Percentiles rank a stretch among this genome's conserved stretches.
These are phyloP conservation scores for Drosophila macrospina DNA, from an alignment of 2,888 invertebrate species.

Conservation along the genomic window DNA sequence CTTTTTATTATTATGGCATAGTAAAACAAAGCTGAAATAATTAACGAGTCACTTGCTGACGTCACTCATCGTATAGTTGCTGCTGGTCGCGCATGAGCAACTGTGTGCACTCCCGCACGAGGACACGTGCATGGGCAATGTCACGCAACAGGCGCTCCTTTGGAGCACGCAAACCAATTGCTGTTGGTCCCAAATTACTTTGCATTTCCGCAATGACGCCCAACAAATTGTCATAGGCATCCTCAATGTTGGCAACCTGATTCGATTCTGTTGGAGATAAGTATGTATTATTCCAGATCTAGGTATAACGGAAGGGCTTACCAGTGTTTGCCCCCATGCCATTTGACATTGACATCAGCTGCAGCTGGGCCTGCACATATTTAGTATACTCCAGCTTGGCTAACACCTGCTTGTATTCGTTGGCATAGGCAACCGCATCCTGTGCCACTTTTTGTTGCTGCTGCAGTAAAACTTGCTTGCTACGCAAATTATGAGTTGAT, in stretches of 20 bases:
- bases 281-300: no score
- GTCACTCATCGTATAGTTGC: slow-evolving; percentile 32
- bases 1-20: slow-evolving; percentile 40
- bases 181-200: slow-evolving; percentile 44
- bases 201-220: slow-evolving; percentile 50
- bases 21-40: slow-evolving; percentile 2
- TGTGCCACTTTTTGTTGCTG: slow-evolving; percentile 8
- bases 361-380: slow-evolving; percentile 64
- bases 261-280: slow-evolving; percentile 12
- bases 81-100: slow-evolving; percentile 45
- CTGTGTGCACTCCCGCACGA: slow-evolving; percentile 59
- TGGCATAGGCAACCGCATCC: slow-evolving; percentile 46
- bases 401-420: slow-evolving; percentile 65
- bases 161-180: slow-evolving; percentile 59
- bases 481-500: background rate
- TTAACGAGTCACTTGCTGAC: slow-evolving; percentile 40
- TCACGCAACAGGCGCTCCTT: slow-evolving; percentile 68
- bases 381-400: slow-evolving; percentile 69
- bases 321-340: slow-evolving; percentile 6
- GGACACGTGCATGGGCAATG: slow-evolving; percentile 63
- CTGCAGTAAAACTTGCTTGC: slow-evolving; percentile 10
- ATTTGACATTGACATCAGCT: slow-evolving; percentile 47
- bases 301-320: background rate
- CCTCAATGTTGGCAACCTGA: slow-evolving; percentile 26
- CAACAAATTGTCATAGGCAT: slow-evolving; percentile 51